A percentile compares a stretch with the other conserved stretches of the same genome.
These are phyloP conservation scores for Dryadula phaetusa DNA, from an alignment of 2,888 invertebrate species.

Conservation along the genomic window DNA sequence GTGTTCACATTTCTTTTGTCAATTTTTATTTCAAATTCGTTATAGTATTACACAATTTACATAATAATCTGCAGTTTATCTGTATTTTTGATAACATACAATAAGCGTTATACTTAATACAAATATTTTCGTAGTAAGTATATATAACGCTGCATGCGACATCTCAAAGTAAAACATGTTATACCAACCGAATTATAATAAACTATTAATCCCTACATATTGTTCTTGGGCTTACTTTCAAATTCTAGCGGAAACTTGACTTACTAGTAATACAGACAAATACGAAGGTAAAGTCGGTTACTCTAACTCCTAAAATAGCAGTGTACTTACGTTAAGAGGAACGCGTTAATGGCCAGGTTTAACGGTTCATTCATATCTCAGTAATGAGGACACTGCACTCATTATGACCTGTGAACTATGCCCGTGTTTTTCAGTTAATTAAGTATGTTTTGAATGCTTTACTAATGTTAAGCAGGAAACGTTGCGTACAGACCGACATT, in stretches of 20 bases:
- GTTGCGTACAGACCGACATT: neutral
- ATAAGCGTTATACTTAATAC: too few relatives aligned
- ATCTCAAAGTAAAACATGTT: too few relatives aligned
- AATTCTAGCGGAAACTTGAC: neutral
- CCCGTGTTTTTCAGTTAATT: constrained; percentile 41
- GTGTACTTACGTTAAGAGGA: constrained; percentile 57
- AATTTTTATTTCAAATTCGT: neutral
- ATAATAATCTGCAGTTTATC: too few relatives aligned
- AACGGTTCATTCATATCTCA: constrained; percentile 72
- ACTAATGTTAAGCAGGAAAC: constrained; percentile 6
- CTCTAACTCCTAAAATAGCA: constrained; percentile 60
- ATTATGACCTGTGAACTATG: constrained; percentile 47
- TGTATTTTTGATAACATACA: too few relatives aligned
- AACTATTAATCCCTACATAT: neutral
- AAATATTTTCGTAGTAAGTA: too few relatives aligned
- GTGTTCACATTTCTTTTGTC: neutral
- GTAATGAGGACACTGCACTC: constrained; percentile 69
- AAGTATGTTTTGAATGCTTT: constrained; percentile 28
- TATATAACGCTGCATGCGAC: neutral
- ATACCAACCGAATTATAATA: too few relatives aligned
- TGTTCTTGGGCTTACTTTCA: neutral
- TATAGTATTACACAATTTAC: too few relatives aligned
- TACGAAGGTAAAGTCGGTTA: constrained; percentile 7
- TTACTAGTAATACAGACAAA: neutral
- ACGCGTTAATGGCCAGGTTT: constrained; percentile 70